Base-by-base conservation (phyloP, 64 coral and sea anemone species). In the Catalaphyllia jardinei region DNA sequence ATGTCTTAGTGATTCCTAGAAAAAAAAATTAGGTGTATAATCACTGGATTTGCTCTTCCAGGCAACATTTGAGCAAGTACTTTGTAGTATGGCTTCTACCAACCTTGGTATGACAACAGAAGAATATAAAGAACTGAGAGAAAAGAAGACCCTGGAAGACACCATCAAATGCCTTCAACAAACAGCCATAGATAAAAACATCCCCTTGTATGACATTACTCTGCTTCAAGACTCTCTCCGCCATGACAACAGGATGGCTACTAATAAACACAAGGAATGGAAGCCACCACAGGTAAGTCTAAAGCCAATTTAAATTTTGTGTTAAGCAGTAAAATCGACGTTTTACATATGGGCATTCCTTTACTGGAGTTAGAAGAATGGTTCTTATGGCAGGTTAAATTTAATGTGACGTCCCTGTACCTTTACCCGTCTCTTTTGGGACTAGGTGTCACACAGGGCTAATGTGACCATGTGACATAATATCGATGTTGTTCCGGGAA, bases 11-110 rank as follows among this genome's bases (percentile, higher is more conserved):
- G 20, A 71, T 46, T 46, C 42, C 6, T 5, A 46, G 4, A 46
- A 5, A 5, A 46, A 46, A 8, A 46, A 6, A 46, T 46, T 46
- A 46, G 42, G 42, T 4, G 42, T 46, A 15, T 19, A 24, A 29
- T 64, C 8, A 67, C 15, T 33, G 51, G n/a, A 12, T 91, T 60
- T 38, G 49, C 42, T 57, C 10, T 52, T 81, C 4, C 50, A 93
- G 93, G 89, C 78, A 39, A 91, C 83, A 69, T 95, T 95, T 91
- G 93, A 95, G 60, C 89, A 91, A 67, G 77, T 82, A 16, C 78
- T 95, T n/a, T 87, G 71, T 27, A 95, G 80, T 57, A 77, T 95
- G 12, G 93, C 89, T 19, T 33, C 71, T 29, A 84, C 91, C 27
- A 91, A 46, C 29, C 60, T 95, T 19, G 91, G 87, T 22, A 91